Percentiles rank a stretch among this genome's conserved stretches.
phyloP scores from a whole-genome alignment of 2,888 invertebrate species.

The Plemyria rubiginata region DNA sequence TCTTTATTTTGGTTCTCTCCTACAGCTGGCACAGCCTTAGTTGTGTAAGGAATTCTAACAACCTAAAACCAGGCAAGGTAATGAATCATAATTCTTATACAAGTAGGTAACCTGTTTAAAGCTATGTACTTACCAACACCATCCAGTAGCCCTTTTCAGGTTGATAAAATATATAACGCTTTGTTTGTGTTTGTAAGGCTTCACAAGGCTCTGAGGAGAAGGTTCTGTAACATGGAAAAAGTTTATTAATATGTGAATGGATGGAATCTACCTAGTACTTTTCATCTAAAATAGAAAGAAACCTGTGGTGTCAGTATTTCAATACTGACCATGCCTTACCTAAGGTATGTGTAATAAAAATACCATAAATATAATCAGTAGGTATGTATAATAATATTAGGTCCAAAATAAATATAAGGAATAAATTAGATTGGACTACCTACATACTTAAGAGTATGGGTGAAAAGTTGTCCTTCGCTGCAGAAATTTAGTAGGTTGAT shows the following conservation, averaged over 20 bases:
- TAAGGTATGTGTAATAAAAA: too few species aligned
- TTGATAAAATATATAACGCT: slow-evolving; percentile 93
- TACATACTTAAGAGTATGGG: too few species aligned
- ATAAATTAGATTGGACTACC: too few species aligned
- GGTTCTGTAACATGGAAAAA: slow-evolving; percentile 84
- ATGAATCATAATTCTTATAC: neutral
- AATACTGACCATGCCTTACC: too few species aligned
- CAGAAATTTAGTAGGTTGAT: too few species aligned
- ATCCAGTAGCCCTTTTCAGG: slow-evolving; percentile 96
- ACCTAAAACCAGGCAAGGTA: slow-evolving; percentile 81
- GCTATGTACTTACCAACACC: slow-evolving; percentile 88
- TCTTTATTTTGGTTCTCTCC: slow-evolving; percentile 91
- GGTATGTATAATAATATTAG: too few species aligned
- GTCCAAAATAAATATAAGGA: too few species aligned
- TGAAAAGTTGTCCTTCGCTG: too few species aligned
- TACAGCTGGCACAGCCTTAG: slow-evolving; percentile 87
- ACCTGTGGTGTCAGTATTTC: too few species aligned
- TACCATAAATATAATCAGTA: too few species aligned
- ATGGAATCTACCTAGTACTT: too few species aligned
- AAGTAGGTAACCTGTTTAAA: neutral
- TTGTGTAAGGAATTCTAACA: slow-evolving; percentile 89
- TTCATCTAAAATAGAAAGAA: too few species aligned
- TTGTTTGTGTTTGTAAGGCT: slow-evolving; percentile 95
- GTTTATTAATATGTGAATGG: neutral
- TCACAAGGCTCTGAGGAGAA: slow-evolving; percentile 93